Base-by-base conservation (phyloP, 2,113 vertebrate species). In the Anarrhichthys ocellatus region DNA sequence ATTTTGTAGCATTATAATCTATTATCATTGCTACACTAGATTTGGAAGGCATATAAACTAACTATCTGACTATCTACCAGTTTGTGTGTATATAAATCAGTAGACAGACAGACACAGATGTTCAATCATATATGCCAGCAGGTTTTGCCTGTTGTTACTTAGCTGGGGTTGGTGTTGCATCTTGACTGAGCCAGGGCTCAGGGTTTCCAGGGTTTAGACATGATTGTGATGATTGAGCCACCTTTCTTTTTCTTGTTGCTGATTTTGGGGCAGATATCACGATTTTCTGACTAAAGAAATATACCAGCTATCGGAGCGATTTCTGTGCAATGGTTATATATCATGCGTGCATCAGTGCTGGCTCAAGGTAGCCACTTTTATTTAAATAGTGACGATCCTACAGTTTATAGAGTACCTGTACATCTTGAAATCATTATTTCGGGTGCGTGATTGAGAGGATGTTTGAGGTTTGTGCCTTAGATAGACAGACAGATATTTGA, bases 111-210 rank as follows among this genome's bases (percentile, higher is more conserved):
- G 48, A 40, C 22, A 29, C 59, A 74, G 63, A 68, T 74, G 63
- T 69, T 71, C n/a, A 32, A 1, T 58, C 64, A 61, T 15, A 71
- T 1, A 52, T 48, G 59, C 32, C 40, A 32, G 69, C 64, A 75
- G 78, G 50, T 68, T 78, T 66, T 14, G 17, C n/a, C 27, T 73
- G 62, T 27, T 68, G 40, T 11, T 29, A 29, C 73, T 84, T 64
- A 78, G 75, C 73, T 78, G 48, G 78, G 40, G 67, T 78, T 29
- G 6, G 32, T 67, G 38, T 44, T 67, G 50, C 34, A 71, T 66
- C 61, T 79, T 79, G 59, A 40, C 32, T 32, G 69, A 70, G 50
- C 22, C 50, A 65, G 13, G 36, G 82, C 71, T 68, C 61, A 61
- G 36, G n/a, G 29, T 71, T 64, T 56, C 44, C 59, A 59, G 66